Percentiles rank a stretch among this genome's conserved stretches.
Evolutionary conservation across 2,888 invertebrate genomes (phyloP).

Genomic region (Liodrosophila aerea): DNA sequence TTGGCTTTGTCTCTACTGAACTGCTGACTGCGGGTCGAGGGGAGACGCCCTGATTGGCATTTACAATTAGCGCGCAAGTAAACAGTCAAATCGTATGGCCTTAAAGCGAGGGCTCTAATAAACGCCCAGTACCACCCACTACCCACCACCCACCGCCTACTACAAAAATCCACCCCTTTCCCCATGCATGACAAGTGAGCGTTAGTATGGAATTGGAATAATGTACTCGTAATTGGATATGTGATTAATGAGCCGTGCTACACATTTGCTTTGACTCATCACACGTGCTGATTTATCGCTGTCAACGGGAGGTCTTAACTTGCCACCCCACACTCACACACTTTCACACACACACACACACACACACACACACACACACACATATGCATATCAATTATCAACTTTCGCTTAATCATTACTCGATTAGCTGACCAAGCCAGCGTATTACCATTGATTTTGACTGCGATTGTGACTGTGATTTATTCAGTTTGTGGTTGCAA

Average conservation of each 20-base stretch:
- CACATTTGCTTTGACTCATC: slow-evolving; percentile 70
- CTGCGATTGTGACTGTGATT: slow-evolving; percentile 21
- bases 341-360: background rate
- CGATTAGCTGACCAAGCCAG: slow-evolving; percentile 53
- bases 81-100: slow-evolving; percentile 70
- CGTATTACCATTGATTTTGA: slow-evolving; percentile 20
- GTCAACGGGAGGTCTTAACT: slow-evolving; percentile 59
- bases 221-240: slow-evolving; percentile 75
- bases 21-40: slow-evolving; percentile 19
- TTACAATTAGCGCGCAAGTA: slow-evolving; percentile 80
- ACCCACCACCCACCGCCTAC: background rate
- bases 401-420: slow-evolving; percentile 61
- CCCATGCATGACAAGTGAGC: background rate
- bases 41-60: slow-evolving; percentile 77
- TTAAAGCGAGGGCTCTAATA: slow-evolving; percentile 55
- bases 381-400: slow-evolving; percentile 44
- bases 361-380: slow-evolving; percentile 1
- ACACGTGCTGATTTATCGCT: slow-evolving; percentile 72
- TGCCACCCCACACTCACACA: slow-evolving; percentile 7
- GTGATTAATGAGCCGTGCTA: slow-evolving; percentile 67
- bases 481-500: slow-evolving; percentile 8
- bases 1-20: slow-evolving; percentile 58
- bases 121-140: slow-evolving; percentile 25
- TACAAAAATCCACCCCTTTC: background rate
- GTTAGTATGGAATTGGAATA: slow-evolving; percentile 59